Evolutionary conservation across 1,140 invertebrate genomes (phyloP), one percentile per base, ranked within the genome.

Genomic region (Drosophila virilis): DNA sequence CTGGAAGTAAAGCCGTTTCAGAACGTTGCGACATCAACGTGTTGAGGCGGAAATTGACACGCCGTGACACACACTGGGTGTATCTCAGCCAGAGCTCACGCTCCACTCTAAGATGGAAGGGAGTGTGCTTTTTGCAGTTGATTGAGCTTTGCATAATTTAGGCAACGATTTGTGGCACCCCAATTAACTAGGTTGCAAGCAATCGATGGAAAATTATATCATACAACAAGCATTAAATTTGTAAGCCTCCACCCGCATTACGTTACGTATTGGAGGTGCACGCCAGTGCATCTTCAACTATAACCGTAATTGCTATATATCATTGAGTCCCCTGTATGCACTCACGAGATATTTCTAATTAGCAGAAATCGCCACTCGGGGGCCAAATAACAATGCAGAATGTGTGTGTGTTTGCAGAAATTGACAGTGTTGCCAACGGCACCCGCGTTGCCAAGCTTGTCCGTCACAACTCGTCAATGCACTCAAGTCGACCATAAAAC

Each of bases 1-100:
- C 66, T 64, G 74, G 64, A 76, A 46, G 43, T 45, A 66, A 71
- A 68, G 42, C 52, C 38, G 59, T 33, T 66, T 57, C 37, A 57
- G 83, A 84, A 70, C 71, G 74, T 54, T 73, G 52, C 59, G 62
- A 74, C 82, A 78, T 74, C 77, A 85, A 78, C 81, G 81, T 85
- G 81, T 80, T 80, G 66, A 79, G 75, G 54, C 83, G 83, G 83
- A 86, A 86, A 86, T 86, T 88, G 83, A 88, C 65, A 71, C 78
- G 65, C 58, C 79, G 59, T 69, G 64, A 50, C 59, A 12, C 43
- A 61, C 28, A 42, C n/a, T 32, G 59, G 15, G 35, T 57, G 7
- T 32, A 10, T 1, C 15, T 33, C 17, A 28, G 59, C 22, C 59
- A 33, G 12, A 59, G 46, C 42, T n/a, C 35, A 38, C 8, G 43